phyloP scores from a whole-genome alignment of 2,888 invertebrate species.

The Papilio gigon region DNA sequence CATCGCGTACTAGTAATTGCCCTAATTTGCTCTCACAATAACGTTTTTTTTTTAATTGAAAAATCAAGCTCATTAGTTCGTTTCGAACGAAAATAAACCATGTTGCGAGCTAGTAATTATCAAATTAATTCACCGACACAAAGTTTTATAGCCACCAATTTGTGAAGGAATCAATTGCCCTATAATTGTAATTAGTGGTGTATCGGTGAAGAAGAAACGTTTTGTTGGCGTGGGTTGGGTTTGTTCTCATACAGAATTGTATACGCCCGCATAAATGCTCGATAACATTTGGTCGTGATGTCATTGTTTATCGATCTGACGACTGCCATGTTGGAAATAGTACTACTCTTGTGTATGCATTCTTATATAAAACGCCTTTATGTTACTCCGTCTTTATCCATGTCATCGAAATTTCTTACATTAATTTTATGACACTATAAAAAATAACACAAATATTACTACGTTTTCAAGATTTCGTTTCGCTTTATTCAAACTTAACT shows the following conservation, averaged over 20 bases:
- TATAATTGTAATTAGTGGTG: conserved; percentile 65
- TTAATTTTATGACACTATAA: background rate
- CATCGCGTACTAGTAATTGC: conserved; percentile 61
- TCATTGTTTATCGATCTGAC: conserved; percentile 31
- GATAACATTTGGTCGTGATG: conserved; percentile 29
- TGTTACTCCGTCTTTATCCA: background rate
- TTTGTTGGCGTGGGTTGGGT: conserved; percentile 43
- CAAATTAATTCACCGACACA: conserved; percentile 43
- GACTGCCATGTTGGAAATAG: conserved; percentile 2
- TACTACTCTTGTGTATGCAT: background rate
- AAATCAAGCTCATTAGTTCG: conserved; percentile 45
- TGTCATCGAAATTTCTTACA: too few relatives aligned
- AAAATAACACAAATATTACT: background rate
- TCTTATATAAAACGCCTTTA: background rate
- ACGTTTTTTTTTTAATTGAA: conserved; percentile 61
- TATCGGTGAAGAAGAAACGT: conserved; percentile 58
- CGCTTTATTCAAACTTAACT: conserved; percentile 25
- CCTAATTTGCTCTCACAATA: conserved; percentile 66
- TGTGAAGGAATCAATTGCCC: conserved; percentile 65
- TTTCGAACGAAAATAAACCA: conserved; percentile 48
- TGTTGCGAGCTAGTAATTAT: conserved; percentile 45
- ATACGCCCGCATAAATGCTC: conserved; percentile 27
- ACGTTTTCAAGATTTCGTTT: conserved; percentile 19
- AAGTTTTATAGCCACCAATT: conserved; percentile 54
- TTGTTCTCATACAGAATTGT: conserved; percentile 47